These are phyloP conservation scores for Cygnus buccinator DNA, from an alignment of 2,113 vertebrate species.

Conservation along the genomic window DNA sequence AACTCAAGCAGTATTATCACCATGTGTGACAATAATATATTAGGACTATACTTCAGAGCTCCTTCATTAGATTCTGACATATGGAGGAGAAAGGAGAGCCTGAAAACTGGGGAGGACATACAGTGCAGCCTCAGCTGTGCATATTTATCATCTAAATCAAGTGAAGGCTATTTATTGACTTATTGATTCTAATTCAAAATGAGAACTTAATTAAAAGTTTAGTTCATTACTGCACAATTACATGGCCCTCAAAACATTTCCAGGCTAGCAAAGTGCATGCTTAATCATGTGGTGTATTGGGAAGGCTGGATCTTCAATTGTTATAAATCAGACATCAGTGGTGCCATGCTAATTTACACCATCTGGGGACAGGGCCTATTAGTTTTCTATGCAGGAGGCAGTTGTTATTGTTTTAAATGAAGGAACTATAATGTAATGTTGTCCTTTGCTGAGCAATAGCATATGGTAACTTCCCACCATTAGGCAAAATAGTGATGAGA, in stretches of 20 bases:
- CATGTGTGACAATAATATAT: slow-evolving; percentile 58
- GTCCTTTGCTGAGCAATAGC: slow-evolving; percentile 53
- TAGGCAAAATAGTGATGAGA: slow-evolving; percentile 15
- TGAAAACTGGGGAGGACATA: slow-evolving; percentile 16
- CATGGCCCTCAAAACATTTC: slow-evolving; percentile 62
- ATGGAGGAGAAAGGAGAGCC: slow-evolving; percentile 49
- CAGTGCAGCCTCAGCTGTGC: slow-evolving; percentile 65
- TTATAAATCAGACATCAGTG: slow-evolving; percentile 63
- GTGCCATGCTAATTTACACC: slow-evolving; percentile 48
- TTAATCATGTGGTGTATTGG: slow-evolving; percentile 58
- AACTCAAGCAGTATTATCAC: background rate
- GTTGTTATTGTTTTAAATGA: slow-evolving; percentile 52
- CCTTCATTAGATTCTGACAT: slow-evolving; percentile 61
- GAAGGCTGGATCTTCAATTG: slow-evolving; percentile 41
- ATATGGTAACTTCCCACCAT: slow-evolving; percentile 14
- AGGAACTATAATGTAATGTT: background rate
- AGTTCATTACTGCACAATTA: slow-evolving; percentile 68
- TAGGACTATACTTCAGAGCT: slow-evolving; percentile 50
- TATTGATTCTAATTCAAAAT: slow-evolving; percentile 72
- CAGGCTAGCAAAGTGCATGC: slow-evolving; percentile 46
- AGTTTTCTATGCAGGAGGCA: slow-evolving; percentile 48
- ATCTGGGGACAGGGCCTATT: slow-evolving; percentile 61
- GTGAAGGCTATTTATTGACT: slow-evolving; percentile 70
- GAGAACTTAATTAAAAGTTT: slow-evolving; percentile 72
- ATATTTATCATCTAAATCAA: slow-evolving; percentile 63